Percentiles rank a stretch among this genome's conserved stretches.
Conservation (phyloP, 2,797 vertebrate species). For the Cyclopterus lumpus region DNA sequence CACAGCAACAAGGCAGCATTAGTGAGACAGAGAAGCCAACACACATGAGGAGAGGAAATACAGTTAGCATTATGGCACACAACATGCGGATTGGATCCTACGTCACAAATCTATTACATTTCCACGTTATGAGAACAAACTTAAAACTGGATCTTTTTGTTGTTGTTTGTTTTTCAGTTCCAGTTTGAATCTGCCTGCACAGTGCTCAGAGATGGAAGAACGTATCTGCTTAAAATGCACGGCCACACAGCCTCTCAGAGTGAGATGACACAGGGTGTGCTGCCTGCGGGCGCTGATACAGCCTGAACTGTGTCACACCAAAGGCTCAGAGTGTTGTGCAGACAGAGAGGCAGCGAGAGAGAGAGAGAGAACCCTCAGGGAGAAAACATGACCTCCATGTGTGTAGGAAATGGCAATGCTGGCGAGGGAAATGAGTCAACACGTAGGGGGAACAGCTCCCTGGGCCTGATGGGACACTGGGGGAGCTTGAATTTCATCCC, state of each 20-base stretch:
- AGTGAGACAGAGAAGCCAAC: conserved; percentile 86
- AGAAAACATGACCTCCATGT: conserved; percentile 89
- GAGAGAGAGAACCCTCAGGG: conserved; percentile 78
- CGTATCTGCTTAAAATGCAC: conserved; percentile 56
- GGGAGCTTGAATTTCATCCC: conserved; percentile 90
- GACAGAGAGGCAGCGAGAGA: conserved; percentile 46
- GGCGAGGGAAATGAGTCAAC: conserved; percentile 95
- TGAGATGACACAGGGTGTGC: conserved; percentile 58
- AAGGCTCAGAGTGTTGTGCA: conserved; percentile 66
- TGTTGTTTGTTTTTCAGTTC: conserved; percentile 6
- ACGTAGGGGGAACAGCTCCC: conserved; percentile 86
- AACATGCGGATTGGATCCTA: conserved; percentile 67
- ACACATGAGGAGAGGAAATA: conserved; percentile 73
- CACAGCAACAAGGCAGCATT: conserved; percentile 93
- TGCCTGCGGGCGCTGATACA: conserved; percentile 73
- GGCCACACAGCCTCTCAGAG: conserved; percentile 50
- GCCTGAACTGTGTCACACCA: conserved; percentile 64
- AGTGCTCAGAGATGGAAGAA: conserved; percentile 33
- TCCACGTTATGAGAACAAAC: conserved; percentile 32
- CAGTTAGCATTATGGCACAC: conserved; percentile 66
- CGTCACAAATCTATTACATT: conserved; percentile 22
- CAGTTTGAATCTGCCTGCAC: conserved; percentile 20
- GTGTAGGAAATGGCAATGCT: conserved; percentile 92
- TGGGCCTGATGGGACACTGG: conserved; percentile 89
- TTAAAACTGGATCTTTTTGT: neutral